Conservation (phyloP, 2,113 vertebrate genomes). For the Microcebus griseorufus region DNA sequence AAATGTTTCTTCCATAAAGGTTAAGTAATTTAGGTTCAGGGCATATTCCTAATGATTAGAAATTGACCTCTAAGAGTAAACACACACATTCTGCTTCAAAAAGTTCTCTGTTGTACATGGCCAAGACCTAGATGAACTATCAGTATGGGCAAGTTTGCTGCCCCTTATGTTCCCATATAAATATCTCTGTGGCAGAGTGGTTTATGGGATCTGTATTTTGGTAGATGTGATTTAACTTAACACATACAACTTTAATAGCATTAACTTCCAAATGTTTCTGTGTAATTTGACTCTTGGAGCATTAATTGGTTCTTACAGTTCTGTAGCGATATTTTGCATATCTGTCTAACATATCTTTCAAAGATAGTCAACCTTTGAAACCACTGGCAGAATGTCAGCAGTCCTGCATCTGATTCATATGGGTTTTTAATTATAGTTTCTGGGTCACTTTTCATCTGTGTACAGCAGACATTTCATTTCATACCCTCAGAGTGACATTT, state of each 20-base stretch:
- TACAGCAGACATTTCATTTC: neutral
- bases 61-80: neutral
- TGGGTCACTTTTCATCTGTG: constrained; percentile 11
- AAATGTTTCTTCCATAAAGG: neutral
- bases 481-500: neutral
- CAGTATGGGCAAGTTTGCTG: neutral
- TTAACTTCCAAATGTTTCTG: constrained; percentile 34
- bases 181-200: neutral
- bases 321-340: neutral
- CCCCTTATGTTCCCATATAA: neutral
- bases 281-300: neutral
- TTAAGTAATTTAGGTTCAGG: constrained; percentile 3
- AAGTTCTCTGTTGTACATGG: neutral
- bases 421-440: neutral
- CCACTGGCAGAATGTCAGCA: neutral
- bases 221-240: neutral
- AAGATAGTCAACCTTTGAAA: constrained; percentile 16
- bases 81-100: neutral
- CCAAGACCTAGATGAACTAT: neutral
- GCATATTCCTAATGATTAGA: constrained; percentile 37
- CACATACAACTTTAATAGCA: neutral
- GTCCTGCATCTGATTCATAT: neutral
- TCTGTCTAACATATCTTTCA: neutral
- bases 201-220: neutral
- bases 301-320: neutral